A percentile compares a stretch with the other conserved stretches of the same genome.
Evolutionary conservation across 1,140 invertebrate species (phyloP).

Genomic region (Brachystomella parvula): DNA sequence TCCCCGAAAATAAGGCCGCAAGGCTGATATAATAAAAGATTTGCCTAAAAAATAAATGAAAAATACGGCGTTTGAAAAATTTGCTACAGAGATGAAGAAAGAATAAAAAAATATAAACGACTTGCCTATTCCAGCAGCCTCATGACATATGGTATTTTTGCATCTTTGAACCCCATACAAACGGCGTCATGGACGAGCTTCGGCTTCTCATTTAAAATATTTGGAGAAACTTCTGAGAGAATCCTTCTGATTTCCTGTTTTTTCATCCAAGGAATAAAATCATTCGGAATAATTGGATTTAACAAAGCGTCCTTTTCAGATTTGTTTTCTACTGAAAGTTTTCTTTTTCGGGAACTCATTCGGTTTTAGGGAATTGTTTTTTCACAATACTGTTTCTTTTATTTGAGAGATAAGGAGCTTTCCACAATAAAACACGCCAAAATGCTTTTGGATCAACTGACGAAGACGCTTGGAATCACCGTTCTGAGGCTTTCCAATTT

Average conservation of each 20-base stretch:
- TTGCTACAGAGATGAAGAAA: too few species aligned
- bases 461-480: background rate
- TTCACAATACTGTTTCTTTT: background rate
- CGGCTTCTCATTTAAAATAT: background rate
- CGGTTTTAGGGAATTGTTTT: background rate
- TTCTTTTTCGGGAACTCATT: background rate
- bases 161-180: background rate
- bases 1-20: background rate
- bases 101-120: too few species aligned
- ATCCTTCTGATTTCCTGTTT: background rate
- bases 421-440: background rate
- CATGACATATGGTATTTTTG: background rate
- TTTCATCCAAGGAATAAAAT: background rate
- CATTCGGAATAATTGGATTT: background rate
- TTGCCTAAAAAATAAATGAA: slow-evolving; percentile 2
- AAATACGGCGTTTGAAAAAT: too few species aligned
- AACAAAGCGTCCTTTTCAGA: background rate
- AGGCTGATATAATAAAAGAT: background rate
- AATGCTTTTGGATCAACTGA: background rate
- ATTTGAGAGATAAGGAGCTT: background rate
- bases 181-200: background rate
- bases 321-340: background rate
- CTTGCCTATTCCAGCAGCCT: background rate
- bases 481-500: background rate
- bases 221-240: background rate